A percentile compares a stretch with the other conserved stretches of the same genome.
Evolutionary conservation across 2,113 vertebrate genomes (phyloP).

Genomic region (Leucopternis melanops): DNA sequence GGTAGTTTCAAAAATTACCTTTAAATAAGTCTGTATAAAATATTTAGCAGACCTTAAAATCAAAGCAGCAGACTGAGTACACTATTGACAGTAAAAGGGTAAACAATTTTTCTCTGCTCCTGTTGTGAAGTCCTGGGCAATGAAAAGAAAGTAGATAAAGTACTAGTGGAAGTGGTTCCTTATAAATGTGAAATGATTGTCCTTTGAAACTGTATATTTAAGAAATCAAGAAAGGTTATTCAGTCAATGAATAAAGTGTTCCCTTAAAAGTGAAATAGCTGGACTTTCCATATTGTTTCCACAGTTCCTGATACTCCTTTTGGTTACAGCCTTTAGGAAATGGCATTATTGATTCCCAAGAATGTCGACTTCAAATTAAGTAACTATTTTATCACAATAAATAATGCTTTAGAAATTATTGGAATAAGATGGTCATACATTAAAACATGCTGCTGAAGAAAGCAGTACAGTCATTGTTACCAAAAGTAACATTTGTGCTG

Average conservation of each 20-base stretch:
- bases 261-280: background rate
- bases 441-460: background rate
- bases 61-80: background rate
- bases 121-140: background rate
- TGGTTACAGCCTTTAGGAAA: background rate
- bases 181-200: background rate
- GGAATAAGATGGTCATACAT: background rate
- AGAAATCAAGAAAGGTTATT: background rate
- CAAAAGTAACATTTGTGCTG: background rate
- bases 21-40: background rate
- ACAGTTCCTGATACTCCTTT: background rate
- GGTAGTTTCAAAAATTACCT: background rate
- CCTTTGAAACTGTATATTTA: background rate
- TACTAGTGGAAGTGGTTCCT: background rate
- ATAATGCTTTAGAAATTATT: background rate
- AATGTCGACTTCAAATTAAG: background rate
- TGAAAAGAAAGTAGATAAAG: background rate
- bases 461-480: background rate
- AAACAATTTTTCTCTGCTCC: background rate
- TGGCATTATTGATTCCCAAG: background rate
- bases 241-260: background rate
- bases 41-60: background rate
- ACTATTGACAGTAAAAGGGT: background rate
- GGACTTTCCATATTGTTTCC: background rate
- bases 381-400: background rate